These are phyloP conservation scores for Gasterosteus nipponicus DNA, from an alignment of 2,113 vertebrate genomes.

Conservation along the genomic window DNA sequence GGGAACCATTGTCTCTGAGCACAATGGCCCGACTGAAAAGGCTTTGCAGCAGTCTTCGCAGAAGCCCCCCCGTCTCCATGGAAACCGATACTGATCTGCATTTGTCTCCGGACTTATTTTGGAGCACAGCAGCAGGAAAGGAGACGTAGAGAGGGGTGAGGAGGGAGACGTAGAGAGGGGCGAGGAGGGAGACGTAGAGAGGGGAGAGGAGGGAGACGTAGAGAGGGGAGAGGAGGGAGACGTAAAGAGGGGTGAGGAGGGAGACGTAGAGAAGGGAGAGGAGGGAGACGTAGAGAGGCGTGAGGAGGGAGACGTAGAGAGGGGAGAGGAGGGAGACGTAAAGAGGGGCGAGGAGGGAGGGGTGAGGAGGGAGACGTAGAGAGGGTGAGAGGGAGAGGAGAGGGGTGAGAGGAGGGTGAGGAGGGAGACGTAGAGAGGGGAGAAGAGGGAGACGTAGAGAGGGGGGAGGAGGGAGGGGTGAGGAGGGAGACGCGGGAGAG, in stretches of 20 bases:
- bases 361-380: background rate
- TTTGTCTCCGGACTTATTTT: slow-evolving; percentile 61
- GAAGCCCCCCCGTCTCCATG: slow-evolving; percentile 82
- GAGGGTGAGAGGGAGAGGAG: too few species aligned
- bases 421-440: background rate
- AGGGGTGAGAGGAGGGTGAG: too few species aligned
- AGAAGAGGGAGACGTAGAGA: too few species aligned
- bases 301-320: background rate
- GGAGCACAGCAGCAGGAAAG: slow-evolving; percentile 3
- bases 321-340: slow-evolving; percentile 1
- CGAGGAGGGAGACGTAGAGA: background rate
- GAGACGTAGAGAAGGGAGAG: slow-evolving; percentile 5
- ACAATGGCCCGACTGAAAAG: slow-evolving; percentile 84
- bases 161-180: background rate
- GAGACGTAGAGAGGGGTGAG: slow-evolving; percentile 7
- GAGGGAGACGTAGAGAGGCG: background rate
- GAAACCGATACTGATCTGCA: slow-evolving; percentile 81
- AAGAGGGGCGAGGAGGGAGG: slow-evolving; percentile 11
- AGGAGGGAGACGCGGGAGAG: too few species aligned
- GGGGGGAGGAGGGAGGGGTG: too few species aligned
- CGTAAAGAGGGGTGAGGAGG: background rate
- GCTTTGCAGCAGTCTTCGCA: slow-evolving; percentile 78
- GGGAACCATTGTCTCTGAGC: slow-evolving; percentile 82
- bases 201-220: slow-evolving; percentile 1
- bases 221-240: background rate